Evolutionary conservation across 1,140 invertebrate species (phyloP).

Genomic region (Drosophila santomea): DNA sequence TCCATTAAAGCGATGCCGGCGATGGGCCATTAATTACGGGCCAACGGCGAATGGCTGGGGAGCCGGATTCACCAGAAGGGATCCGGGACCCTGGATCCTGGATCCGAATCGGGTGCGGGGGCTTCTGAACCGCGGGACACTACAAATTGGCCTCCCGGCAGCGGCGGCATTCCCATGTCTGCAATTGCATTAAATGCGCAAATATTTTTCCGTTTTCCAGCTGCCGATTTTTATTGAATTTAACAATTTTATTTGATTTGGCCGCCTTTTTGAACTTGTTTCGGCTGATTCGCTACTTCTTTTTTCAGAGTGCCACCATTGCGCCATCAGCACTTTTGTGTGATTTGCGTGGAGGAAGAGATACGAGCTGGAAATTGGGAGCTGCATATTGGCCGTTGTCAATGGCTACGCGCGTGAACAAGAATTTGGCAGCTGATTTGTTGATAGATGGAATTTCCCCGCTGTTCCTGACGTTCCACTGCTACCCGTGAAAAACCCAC

Average conservation of each 20-base stretch:
- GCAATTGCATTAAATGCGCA: slow-evolving; percentile 77
- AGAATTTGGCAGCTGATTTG: slow-evolving; percentile 81
- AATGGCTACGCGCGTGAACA: slow-evolving; percentile 77
- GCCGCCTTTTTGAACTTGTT: slow-evolving; percentile 51
- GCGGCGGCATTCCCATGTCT: slow-evolving; percentile 39
- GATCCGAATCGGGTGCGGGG: not conserved
- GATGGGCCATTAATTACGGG: slow-evolving; percentile 72
- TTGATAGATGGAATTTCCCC: slow-evolving; percentile 74
- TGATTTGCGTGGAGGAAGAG: slow-evolving; percentile 8
- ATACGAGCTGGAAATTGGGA: not conserved
- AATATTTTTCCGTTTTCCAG: slow-evolving; percentile 72
- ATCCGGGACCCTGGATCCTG: not conserved
- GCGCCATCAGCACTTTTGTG: slow-evolving; percentile 62
- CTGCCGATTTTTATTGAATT: slow-evolving; percentile 80
- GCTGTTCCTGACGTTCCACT: slow-evolving; percentile 20
- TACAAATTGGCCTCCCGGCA: slow-evolving; percentile 57
- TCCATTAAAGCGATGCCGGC: slow-evolving; percentile 59
- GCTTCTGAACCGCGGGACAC: slow-evolving; percentile 2
- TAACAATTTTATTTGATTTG: slow-evolving; percentile 82
- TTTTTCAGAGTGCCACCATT: slow-evolving; percentile 14
- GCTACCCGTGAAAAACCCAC: not conserved
- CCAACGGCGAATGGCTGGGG: not conserved
- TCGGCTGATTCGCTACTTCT: slow-evolving; percentile 1
- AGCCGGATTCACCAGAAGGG: not conserved
- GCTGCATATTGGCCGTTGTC: slow-evolving; percentile 47